These are phyloP conservation scores for Heterochromis multidens DNA, from an alignment of 2,113 vertebrate genomes.

Conservation along the genomic window DNA sequence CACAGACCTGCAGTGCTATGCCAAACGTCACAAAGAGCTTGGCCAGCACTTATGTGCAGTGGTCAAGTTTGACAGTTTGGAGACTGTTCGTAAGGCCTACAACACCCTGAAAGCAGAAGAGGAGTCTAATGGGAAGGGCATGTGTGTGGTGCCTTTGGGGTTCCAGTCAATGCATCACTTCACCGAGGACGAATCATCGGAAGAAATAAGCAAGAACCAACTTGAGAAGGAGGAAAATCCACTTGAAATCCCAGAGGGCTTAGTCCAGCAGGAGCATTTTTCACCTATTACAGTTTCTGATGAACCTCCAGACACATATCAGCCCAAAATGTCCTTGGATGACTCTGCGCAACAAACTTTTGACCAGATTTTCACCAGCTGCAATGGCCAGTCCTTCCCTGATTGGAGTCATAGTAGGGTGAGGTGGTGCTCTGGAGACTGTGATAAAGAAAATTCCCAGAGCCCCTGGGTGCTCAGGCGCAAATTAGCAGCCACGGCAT, in stretches of 20 bases:
- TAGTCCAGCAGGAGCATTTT: neutral
- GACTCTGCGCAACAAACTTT: neutral
- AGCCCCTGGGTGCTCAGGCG: slow-evolving; percentile 53
- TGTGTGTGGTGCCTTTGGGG: slow-evolving; percentile 67
- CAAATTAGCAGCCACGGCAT: neutral
- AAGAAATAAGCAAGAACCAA: neutral
- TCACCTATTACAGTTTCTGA: neutral
- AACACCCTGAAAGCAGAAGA: slow-evolving; percentile 53
- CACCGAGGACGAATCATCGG: neutral
- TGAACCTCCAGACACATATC: neutral
- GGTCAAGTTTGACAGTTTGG: slow-evolving; percentile 78
- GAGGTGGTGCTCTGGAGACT: slow-evolving; percentile 21
- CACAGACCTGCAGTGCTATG: slow-evolving; percentile 63
- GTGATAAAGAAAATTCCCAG: neutral
- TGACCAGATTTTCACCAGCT: neutral
- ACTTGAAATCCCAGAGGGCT: neutral
- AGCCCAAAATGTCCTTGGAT: neutral
- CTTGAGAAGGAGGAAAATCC: neutral
- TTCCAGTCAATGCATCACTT: slow-evolving; percentile 33
- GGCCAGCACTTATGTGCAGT: slow-evolving; percentile 73
- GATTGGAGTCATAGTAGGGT: neutral
- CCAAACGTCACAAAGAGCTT: slow-evolving; percentile 66
- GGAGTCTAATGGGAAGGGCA: neutral
- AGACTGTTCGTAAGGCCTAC: slow-evolving; percentile 66
- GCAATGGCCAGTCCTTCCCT: neutral